Evolutionary conservation across 92 coral and sea anemone genomes (phyloP), one percentile per base, ranked within the genome.

Genomic region (Palythoa grandis): DNA sequence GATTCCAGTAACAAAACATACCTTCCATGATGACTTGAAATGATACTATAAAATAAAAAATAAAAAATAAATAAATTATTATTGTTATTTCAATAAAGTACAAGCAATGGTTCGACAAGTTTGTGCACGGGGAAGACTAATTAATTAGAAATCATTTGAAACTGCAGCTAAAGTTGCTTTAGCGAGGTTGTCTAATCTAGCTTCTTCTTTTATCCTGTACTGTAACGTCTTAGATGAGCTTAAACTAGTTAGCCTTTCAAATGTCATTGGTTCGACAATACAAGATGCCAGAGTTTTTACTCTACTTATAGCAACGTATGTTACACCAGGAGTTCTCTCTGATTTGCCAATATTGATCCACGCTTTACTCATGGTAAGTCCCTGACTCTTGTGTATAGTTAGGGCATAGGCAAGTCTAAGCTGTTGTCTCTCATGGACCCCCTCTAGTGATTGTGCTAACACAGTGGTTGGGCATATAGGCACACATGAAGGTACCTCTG

Each of bases 171-270:
- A 60, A 74, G 87, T 83, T 52, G 87, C 79, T 83, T 83, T 60
- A n/a, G 87, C 87, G 71, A 83, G 43, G 79, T 61, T 83, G 77
- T 66, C 72, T 72, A 83, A 74, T 83, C 67, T 83, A 83, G 79
- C 79, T 83, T 83, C 79, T 83, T 83, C 87, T 52, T 83, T 37
- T 50, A 71, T 72, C 19, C 87, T 83, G 66, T 69, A 71, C 43
- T 83, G 87, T 74, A 83, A 69, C 9, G 87, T 83, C 48, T 70
- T 70, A 83, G 87, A 83, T 43, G 43, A 70, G 76, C 52, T 70
- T 74, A 69, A 83, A 74, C 78, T 83, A 38, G 87, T 83, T n/a
- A 82, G 56, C 54, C 77, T 82, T 82, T 66, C 86, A 82, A 82
- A 82, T 24, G 76, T 58, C 20, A 12, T 58, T 58, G 65, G 65